Percentiles rank a stretch among this genome's conserved stretches.
Conservation (phyloP, 1,140 invertebrate species). For the Aphaenogaster rudis region DNA sequence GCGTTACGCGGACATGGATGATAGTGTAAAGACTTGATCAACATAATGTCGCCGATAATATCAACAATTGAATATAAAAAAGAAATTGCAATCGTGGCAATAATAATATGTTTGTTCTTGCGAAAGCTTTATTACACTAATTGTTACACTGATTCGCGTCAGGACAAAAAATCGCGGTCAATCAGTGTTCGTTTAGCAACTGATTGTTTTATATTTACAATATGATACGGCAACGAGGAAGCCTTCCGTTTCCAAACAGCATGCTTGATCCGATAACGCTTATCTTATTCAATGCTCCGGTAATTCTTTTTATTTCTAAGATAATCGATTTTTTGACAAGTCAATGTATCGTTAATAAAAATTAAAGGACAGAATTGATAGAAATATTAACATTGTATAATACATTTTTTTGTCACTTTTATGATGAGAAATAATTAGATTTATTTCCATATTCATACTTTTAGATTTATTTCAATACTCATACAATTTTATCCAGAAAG, state of each 20-base stretch:
- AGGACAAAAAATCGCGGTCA: background rate
- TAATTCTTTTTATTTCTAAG: background rate
- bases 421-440: background rate
- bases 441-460: background rate
- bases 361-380: background rate
- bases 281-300: background rate
- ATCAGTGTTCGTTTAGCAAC: background rate
- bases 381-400: background rate
- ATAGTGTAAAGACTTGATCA: background rate
- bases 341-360: background rate
- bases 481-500: background rate
- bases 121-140: background rate
- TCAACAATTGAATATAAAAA: background rate
- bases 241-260: constrained; percentile 13
- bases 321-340: background rate
- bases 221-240: background rate
- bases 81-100: background rate
- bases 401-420: background rate
- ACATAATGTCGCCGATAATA: background rate
- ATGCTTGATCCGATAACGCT: constrained; percentile 26
- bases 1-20: background rate
- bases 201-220: constrained; percentile 16
- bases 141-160: background rate
- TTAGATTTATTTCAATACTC: background rate
- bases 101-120: background rate